These are phyloP conservation scores for Acropora yongei DNA, from an alignment of 64 coral and sea anemone species.

Conservation along the genomic window DNA sequence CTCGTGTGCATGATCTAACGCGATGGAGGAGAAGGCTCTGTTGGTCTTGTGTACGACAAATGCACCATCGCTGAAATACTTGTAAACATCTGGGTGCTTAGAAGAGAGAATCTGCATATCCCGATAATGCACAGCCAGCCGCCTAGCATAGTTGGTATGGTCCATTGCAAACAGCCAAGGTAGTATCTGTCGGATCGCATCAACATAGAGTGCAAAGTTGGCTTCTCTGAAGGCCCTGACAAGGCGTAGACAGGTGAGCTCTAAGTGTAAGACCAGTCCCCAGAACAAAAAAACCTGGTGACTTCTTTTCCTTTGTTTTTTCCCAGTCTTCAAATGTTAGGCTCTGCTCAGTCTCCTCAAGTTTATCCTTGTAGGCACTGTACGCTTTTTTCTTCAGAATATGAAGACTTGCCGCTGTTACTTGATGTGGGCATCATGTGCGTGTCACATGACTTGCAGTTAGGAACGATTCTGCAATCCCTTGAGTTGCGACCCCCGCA, in stretches of 20 bases:
- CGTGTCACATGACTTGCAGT: conserved; percentile 48
- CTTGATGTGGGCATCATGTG: conserved; percentile 38
- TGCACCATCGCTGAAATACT: conserved; percentile 53
- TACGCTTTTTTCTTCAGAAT: conserved; percentile 58
- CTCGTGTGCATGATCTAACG: conserved; percentile 51
- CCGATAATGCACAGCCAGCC: conserved; percentile 32
- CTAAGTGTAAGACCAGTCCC: conserved; percentile 11
- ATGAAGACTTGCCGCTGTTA: conserved; percentile 24
- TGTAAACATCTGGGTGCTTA: conserved; percentile 48
- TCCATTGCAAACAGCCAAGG: conserved; percentile 45
- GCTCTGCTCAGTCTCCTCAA: conserved; percentile 33
- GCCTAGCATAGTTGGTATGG: conserved; percentile 23
- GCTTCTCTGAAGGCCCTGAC: conserved; percentile 28
- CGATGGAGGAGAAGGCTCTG: conserved; percentile 47
- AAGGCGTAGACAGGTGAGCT: conserved; percentile 21
- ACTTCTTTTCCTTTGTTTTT: conserved; percentile 43
- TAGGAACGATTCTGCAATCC: conserved; percentile 45
- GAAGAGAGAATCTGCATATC: conserved; percentile 6
- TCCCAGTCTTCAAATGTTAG: conserved; percentile 56
- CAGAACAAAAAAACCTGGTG: neutral
- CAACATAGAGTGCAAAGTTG: conserved; percentile 46
- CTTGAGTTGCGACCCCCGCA: conserved; percentile 48
- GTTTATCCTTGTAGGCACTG: conserved; percentile 41
- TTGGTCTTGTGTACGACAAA: conserved; percentile 64
- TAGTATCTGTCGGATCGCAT: conserved; percentile 17